Conservation (phyloP, 2,797 vertebrate genomes). For the Pterois miles region DNA sequence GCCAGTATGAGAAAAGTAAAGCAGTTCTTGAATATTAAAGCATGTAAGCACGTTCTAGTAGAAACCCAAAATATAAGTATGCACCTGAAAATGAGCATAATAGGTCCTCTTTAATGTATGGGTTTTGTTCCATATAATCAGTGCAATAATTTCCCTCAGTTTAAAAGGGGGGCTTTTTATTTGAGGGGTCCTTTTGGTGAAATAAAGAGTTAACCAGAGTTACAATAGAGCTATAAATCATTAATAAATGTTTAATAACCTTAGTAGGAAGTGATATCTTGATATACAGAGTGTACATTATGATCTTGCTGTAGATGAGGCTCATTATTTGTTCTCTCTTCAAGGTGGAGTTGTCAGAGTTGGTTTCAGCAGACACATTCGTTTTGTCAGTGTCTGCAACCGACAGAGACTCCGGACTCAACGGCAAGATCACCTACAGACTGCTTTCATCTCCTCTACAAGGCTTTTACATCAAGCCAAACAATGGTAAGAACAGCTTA, state of each 20-base stretch:
- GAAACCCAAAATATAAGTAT: too few species aligned
- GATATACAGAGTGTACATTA: background rate
- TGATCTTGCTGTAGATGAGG: background rate
- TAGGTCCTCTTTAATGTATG: background rate
- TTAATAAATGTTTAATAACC: background rate
- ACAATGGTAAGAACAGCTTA: conserved; percentile 84
- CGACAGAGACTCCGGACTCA: conserved; percentile 85
- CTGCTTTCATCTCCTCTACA: conserved; percentile 84
- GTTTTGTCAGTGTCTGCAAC: conserved; percentile 85
- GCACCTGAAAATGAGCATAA: too few species aligned
- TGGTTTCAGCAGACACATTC: conserved; percentile 67
- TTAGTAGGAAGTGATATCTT: background rate
- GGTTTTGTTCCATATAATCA: background rate
- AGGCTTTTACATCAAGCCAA: conserved; percentile 85
- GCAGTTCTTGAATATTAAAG: too few species aligned
- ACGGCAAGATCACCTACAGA: conserved; percentile 87
- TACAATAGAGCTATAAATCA: too few species aligned
- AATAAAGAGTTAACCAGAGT: background rate
- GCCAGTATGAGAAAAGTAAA: too few species aligned
- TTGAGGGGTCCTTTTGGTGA: background rate
- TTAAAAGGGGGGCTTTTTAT: background rate
- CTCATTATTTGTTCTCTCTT: conserved; percentile 26
- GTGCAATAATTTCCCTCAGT: background rate
- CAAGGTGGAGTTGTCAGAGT: conserved; percentile 87
- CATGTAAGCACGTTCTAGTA: too few species aligned